A percentile compares a stretch with the other conserved stretches of the same genome.
Evolutionary conservation across 2,888 invertebrate species (phyloP).

Genomic region (Troglohyphantes excavatus): DNA sequence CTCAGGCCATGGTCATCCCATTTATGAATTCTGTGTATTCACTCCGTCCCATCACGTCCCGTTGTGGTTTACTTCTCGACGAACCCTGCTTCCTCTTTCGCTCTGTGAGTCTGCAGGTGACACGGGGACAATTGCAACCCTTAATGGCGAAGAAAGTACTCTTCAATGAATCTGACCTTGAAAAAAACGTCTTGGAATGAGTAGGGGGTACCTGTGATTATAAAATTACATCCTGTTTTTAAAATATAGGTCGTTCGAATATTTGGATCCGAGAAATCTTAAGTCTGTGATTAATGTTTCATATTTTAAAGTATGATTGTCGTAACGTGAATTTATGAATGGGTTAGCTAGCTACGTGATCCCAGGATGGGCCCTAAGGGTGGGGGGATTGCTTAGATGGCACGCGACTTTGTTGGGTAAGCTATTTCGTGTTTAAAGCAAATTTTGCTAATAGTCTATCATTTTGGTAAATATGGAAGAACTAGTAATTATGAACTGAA

Average conservation of each 20-base stretch:
- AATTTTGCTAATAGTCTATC: no score
- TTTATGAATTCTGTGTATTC: constrained; percentile 31
- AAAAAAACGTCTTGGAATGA: not conserved
- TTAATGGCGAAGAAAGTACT: not conserved
- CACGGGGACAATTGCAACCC: no score
- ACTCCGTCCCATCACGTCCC: constrained; percentile 59
- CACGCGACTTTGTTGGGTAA: no score
- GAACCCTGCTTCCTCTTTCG: constrained; percentile 53
- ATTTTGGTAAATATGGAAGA: no score
- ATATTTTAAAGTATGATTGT: not conserved
- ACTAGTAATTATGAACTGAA: no score
- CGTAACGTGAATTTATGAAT: not conserved
- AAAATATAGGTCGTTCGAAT: not conserved
- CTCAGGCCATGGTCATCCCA: not conserved
- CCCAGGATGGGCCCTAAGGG: no score
- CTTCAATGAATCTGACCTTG: constrained; percentile 28
- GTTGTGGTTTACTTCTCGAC: constrained; percentile 58
- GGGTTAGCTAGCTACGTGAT: not conserved
- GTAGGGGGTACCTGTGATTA: not conserved
- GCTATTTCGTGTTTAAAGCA: no score
- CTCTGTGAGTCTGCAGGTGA: constrained; percentile 46
- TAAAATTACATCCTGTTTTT: constrained; percentile 1
- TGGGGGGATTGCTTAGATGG: no score
- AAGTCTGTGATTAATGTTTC: not conserved
- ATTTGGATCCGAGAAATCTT: not conserved